phyloP scores from a whole-genome alignment of 2,797 vertebrate genomes.

The Epinephelus malabaricus region DNA sequence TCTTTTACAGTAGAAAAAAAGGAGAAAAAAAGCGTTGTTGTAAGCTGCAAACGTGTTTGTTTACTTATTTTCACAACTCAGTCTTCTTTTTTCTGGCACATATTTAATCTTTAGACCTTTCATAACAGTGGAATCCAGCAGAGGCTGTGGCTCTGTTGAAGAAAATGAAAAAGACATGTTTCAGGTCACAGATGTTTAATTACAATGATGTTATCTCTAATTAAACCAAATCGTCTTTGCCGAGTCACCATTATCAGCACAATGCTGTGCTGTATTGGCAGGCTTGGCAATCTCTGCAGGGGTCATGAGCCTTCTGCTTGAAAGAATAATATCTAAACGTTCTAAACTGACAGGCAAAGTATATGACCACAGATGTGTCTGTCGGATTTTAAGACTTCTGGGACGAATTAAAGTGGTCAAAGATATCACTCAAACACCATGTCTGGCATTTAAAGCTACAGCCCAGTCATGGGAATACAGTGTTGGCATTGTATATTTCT shows the following conservation, averaged over 20 bases:
- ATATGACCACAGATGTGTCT: not conserved
- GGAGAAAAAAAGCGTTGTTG: not conserved
- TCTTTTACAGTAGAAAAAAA: slow-evolving; percentile 12
- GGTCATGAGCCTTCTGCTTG: slow-evolving; percentile 2
- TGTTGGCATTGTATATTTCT: too few species aligned
- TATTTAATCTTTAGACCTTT: not conserved
- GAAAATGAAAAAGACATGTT: slow-evolving; percentile 26
- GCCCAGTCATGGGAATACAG: too few species aligned
- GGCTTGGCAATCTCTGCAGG: slow-evolving; percentile 37
- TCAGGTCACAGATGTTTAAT: slow-evolving; percentile 72
- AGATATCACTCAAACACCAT: too few species aligned
- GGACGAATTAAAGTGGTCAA: not conserved
- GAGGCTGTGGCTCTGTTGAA: not conserved
- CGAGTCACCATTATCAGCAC: slow-evolving; percentile 40
- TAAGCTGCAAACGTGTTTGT: slow-evolving; percentile 24
- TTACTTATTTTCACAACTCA: slow-evolving; percentile 20
- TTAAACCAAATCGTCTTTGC: slow-evolving; percentile 50
- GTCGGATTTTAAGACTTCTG: not conserved
- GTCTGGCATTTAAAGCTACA: too few species aligned
- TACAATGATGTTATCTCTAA: slow-evolving; percentile 60
- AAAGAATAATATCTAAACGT: slow-evolving; percentile 8
- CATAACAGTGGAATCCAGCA: not conserved
- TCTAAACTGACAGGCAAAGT: not conserved
- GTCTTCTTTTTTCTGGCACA: not conserved
- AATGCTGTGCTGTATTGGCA: not conserved